Base-by-base conservation (phyloP, 2,888 invertebrate species). In the Pemphredon lugubris region DNA sequence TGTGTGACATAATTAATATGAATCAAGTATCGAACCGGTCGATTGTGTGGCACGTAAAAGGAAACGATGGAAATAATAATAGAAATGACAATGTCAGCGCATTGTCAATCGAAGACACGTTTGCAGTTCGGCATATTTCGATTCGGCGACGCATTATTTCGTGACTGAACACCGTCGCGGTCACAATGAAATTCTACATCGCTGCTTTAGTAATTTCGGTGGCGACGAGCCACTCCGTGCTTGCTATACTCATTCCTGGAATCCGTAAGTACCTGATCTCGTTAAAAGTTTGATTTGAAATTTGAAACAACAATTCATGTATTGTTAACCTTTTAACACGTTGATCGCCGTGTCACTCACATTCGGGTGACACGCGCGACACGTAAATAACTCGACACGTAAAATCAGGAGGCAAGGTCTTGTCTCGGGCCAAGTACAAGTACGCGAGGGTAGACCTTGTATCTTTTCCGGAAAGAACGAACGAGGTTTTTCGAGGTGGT, bases 21-120 rank as follows among this genome's bases (percentile, higher is more conserved):
- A 18, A 54, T 37, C 47, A 20, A 42, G 26, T 50, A 32, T 60
- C 32, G 23, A 54, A 11, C 5, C 21, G 14, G 9, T 11, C 1
- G 50, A 42, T 72, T 65, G 55, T 37, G 45, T 30, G 39, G 51
- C 26, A 14, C 39, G 1, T 21, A 61, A 48, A 72, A 44, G 57
- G 57, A 48, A 39, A 7, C 9, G 48, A 14, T 2, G 13, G 21
- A 7, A 30, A 53, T 37, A 30, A 39, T 20, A 48, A 42, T 50
- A 50, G 48, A 72, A 73, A 67, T n/a, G 37, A 30, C 57, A 34
- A 13, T 64, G 75, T 76, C 76, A 76, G 75, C 76, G 20, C 26
- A 59, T 68, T 70, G 45, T 11, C 11, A 16, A 39, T 59, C 57
- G 45, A 51, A 20, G 53, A 26, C 50, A 47, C 47, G 39, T 47